These are phyloP conservation scores for Apis florea DNA, from an alignment of 1,140 invertebrate genomes.

Conservation along the genomic window DNA sequence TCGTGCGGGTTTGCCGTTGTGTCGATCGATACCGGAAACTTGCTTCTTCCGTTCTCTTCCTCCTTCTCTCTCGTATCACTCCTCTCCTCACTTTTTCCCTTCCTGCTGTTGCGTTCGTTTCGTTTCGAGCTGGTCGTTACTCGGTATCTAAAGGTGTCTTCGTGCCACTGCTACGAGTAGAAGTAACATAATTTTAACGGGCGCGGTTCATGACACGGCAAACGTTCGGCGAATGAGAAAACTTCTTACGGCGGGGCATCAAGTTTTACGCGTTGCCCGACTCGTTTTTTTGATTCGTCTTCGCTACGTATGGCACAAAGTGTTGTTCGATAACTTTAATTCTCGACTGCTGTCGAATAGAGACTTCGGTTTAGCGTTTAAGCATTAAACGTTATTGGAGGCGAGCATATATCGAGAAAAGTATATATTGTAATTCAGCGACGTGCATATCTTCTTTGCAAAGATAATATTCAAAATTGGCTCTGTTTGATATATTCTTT, in stretches of 20 bases:
- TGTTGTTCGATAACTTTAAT: background rate
- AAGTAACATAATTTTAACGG: background rate
- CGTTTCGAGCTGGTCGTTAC: too few species aligned
- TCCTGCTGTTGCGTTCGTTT: background rate
- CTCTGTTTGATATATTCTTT: background rate
- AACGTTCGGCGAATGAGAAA: background rate
- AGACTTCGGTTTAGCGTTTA: background rate
- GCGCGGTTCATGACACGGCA: background rate
- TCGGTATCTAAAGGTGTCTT: too few species aligned
- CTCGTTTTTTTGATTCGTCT: background rate
- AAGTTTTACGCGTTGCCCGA: background rate
- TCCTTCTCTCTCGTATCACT: background rate
- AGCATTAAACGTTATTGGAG: background rate
- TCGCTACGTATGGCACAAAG: too few species aligned
- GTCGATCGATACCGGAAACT: constrained; percentile 28
- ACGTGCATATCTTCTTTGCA: background rate
- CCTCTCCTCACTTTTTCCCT: background rate
- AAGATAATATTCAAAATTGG: background rate
- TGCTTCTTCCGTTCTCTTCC: background rate
- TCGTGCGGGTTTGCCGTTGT: background rate
- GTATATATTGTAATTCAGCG: background rate
- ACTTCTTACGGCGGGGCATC: background rate
- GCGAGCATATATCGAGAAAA: background rate
- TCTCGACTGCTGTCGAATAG: background rate
- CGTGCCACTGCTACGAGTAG: background rate